Evolutionary conservation across 2,888 invertebrate genomes (phyloP), one percentile per base, ranked within the genome.

Genomic region (Seira sanloemensis): DNA sequence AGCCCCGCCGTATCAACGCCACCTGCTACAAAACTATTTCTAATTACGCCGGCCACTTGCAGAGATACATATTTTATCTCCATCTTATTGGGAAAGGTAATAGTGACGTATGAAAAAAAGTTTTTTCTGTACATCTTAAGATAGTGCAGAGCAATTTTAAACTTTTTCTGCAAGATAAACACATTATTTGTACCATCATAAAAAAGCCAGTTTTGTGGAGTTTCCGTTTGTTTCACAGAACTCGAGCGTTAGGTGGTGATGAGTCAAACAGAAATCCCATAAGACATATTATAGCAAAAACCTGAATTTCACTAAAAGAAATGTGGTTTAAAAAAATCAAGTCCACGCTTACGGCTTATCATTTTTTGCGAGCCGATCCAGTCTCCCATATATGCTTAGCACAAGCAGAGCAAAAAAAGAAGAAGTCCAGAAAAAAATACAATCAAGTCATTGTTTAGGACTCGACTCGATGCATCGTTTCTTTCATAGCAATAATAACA

Each of bases 191-290:
- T n/a, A n/a, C n/a, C n/a, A n/a, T n/a, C n/a, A n/a, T n/a, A n/a
- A n/a, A 62, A 65, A 75, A 73, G 73, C 79, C 73, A 58, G 79
- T 73, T 75, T 68, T 75, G 66, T 58, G 74, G 80, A 62, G 80
- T 75, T 80, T 80, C 79, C 79, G 79, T 21, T 79, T 19, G 16
- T 72, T 37, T 12, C 37, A 9, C 27, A 27, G 37, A 37, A 7
- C 12, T 37, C 5, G 37, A 37, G n/a, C n/a, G n/a, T n/a, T 37
- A 7, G 50, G 25, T 18, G 25, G 5, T 23, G 73, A 74, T 79
- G 79, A 79, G 72, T 73, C 73, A 79, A 79, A 26, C 66, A 71
- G 67, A 77, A 78, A 62, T 71, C 78, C 78, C 37, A 37, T 37
- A 37, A 37, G 12, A 12, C 37, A 37, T 7, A 37, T 37, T 12